phyloP scores from a whole-genome alignment of 2,888 invertebrate genomes.

The Callyntrura guangdongensis region DNA sequence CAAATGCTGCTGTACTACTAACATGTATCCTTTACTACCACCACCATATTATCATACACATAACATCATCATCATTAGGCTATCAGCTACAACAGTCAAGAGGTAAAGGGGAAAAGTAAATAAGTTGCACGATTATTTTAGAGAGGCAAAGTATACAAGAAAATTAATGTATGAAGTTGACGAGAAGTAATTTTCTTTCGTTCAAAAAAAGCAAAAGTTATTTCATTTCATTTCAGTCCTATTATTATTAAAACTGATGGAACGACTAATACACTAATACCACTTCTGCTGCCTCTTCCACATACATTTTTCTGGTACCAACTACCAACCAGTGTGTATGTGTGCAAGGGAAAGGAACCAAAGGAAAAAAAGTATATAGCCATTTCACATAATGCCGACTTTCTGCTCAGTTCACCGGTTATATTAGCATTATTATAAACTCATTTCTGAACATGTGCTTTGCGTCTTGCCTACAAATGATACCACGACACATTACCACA shows the following conservation, averaged over 20 bases:
- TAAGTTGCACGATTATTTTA: slow-evolving; percentile 16
- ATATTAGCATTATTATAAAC: slow-evolving; percentile 38
- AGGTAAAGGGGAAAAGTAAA: slow-evolving; percentile 5
- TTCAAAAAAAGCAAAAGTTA: slow-evolving; percentile 47
- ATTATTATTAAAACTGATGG: slow-evolving; percentile 48
- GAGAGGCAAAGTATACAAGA: slow-evolving; percentile 1
- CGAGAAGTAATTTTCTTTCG: slow-evolving; percentile 54
- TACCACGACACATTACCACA: slow-evolving; percentile 40
- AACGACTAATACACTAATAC: not conserved
- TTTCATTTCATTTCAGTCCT: slow-evolving; percentile 42
- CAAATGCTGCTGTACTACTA: not conserved
- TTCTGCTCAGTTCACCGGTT: slow-evolving; percentile 38
- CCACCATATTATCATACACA: slow-evolving; percentile 6
- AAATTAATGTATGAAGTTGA: slow-evolving; percentile 41
- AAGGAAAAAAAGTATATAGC: not conserved
- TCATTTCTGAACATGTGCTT: slow-evolving; percentile 32
- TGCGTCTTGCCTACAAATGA: slow-evolving; percentile 29
- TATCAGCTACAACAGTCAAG: slow-evolving; percentile 19
- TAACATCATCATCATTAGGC: not conserved
- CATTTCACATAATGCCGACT: slow-evolving; percentile 24
- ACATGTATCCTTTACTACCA: slow-evolving; percentile 13
- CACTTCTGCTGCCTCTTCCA: not conserved
- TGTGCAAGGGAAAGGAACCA: not conserved
- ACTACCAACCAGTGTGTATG: not conserved
- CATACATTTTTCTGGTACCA: not conserved